These are phyloP conservation scores for Choristoneura rosaceana DNA, from an alignment of 2,888 invertebrate species.

Conservation along the genomic window DNA sequence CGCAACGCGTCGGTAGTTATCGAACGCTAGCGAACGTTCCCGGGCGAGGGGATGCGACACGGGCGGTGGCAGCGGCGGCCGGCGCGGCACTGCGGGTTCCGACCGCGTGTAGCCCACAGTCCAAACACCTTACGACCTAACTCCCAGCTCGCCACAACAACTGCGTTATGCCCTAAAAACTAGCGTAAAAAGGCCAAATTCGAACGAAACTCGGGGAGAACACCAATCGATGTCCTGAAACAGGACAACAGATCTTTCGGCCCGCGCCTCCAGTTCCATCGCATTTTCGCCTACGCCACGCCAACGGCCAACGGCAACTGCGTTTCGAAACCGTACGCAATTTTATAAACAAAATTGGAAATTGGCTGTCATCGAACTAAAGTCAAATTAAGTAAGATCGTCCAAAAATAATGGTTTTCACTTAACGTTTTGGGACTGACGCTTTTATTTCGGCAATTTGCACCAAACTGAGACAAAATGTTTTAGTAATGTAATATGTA, in stretches of 20 bases:
- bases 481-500: not conserved
- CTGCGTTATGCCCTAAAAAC: conserved; percentile 52
- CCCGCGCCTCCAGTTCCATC: conserved; percentile 67
- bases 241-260: conserved; percentile 81
- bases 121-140: conserved; percentile 67
- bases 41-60: conserved; percentile 55
- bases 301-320: conserved; percentile 52
- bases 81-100: conserved; percentile 81
- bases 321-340: conserved; percentile 59
- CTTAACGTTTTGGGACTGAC: conserved; percentile 5
- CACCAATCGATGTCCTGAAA: conserved; percentile 83
- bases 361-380: conserved; percentile 54
- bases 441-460: conserved; percentile 19
- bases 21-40: conserved; percentile 52
- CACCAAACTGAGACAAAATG: conserved; percentile 10
- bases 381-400: conserved; percentile 62
- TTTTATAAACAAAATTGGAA: conserved; percentile 66
- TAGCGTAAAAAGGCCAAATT: conserved; percentile 51
- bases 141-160: conserved; percentile 49
- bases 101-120: conserved; percentile 70
- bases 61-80: conserved; percentile 70
- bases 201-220: conserved; percentile 46
- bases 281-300: conserved; percentile 56
- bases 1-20: conserved; percentile 68
- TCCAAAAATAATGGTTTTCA: conserved; percentile 51